Percentiles rank a stretch among this genome's conserved stretches.
Evolutionary conservation across 2,113 vertebrate species (phyloP).

Genomic region (Tychaedon coryphoeus): DNA sequence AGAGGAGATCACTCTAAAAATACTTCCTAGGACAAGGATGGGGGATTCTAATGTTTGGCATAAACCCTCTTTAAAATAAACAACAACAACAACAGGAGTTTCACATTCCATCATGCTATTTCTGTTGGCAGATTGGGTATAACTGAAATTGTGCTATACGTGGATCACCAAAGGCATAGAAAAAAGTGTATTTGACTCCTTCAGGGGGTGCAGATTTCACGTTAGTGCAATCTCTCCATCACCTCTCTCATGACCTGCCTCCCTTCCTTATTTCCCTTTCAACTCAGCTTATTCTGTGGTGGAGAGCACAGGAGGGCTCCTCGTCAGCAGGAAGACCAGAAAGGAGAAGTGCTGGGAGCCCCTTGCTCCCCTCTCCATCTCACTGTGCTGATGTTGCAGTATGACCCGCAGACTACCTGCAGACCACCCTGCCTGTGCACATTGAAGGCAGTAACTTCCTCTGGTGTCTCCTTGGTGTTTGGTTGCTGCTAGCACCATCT

Average conservation of each 20-base stretch:
- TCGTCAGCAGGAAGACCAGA: fast-evolving
- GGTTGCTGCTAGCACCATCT: background rate
- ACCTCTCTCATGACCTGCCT: background rate
- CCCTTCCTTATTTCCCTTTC: background rate
- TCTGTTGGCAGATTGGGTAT: background rate
- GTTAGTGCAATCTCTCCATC: background rate
- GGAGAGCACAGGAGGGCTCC: background rate
- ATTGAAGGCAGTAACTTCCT: background rate
- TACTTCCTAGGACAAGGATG: background rate
- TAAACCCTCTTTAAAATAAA: background rate
- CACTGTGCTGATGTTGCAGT: fast-evolving
- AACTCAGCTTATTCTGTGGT: background rate
- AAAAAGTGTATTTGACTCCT: background rate
- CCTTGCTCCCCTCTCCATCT: fast-evolving
- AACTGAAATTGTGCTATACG: background rate
- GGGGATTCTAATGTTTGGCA: background rate
- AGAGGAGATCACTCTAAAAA: background rate
- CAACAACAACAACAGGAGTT: background rate
- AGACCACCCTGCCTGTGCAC: background rate
- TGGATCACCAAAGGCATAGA: background rate
- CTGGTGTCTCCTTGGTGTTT: background rate
- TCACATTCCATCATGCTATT: background rate
- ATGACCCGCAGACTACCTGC: background rate
- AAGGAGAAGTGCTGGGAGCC: background rate
- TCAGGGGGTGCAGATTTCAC: background rate